Conservation (phyloP, 2,113 vertebrate species). For the Saiga tatarica region DNA sequence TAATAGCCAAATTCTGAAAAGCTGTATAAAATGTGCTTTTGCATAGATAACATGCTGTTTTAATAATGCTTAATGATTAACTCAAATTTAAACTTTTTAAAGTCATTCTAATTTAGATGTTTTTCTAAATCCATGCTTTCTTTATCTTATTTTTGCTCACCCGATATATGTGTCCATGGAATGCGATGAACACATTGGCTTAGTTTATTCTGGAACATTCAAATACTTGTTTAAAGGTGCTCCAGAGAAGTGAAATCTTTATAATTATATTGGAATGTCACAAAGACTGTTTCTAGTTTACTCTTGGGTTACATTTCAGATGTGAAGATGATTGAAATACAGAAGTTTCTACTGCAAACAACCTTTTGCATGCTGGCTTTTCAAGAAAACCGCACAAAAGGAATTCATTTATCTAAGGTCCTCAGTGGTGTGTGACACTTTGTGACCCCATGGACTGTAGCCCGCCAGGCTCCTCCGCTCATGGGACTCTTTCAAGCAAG, state of each 20-base stretch:
- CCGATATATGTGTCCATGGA: not conserved
- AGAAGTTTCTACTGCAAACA: constrained; percentile 24
- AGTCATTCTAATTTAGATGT: not conserved
- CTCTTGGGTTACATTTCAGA: not conserved
- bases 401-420: not conserved
- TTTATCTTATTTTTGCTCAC: constrained; percentile 21
- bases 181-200: not conserved
- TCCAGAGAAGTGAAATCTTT: not conserved
- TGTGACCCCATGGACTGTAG: not conserved
- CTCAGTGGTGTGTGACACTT: not conserved
- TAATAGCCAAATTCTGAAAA: not conserved
- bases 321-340: constrained; percentile 29
- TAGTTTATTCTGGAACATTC: not conserved
- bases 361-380: not conserved
- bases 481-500: not conserved
- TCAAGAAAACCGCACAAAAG: not conserved
- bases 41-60: not conserved
- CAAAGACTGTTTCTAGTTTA: constrained; percentile 15
- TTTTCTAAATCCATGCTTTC: not conserved
- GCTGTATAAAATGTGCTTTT: not conserved
- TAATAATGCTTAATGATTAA: not conserved
- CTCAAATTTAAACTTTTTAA: constrained; percentile 2
- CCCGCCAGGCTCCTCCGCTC: not conserved
- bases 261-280: not conserved
- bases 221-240: not conserved